Conservation (phyloP, 2,888 invertebrate genomes). For the Amorpha juglandis region DNA sequence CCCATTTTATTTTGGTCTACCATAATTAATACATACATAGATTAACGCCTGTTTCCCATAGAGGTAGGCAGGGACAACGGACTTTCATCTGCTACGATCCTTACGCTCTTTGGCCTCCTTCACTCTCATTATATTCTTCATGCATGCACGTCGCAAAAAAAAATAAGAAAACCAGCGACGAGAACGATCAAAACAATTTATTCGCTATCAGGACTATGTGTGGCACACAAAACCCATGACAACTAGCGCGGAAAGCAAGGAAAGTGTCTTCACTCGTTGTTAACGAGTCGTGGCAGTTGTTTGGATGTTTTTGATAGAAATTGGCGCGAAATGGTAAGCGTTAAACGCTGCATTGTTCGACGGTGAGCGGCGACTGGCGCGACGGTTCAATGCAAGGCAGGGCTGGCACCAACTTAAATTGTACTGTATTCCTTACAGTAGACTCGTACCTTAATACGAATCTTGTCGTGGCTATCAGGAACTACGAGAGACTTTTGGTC, state of each 20-base stretch:
- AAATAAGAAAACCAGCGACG: background rate
- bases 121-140: too few species aligned
- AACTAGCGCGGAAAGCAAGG: slow-evolving; percentile 52
- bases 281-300: slow-evolving; percentile 30
- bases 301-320: slow-evolving; percentile 39
- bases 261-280: slow-evolving; percentile 46
- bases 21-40: too few species aligned
- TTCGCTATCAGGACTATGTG: slow-evolving; percentile 16
- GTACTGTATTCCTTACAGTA: too few species aligned
- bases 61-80: too few species aligned
- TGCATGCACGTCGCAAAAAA: too few species aligned
- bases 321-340: slow-evolving; percentile 41
- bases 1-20: too few species aligned
- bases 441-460: too few species aligned
- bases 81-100: too few species aligned
- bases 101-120: too few species aligned
- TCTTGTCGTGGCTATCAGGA: too few species aligned
- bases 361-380: slow-evolving; percentile 41
- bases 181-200: background rate
- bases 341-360: slow-evolving; percentile 46
- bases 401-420: background rate
- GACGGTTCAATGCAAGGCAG: background rate
- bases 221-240: slow-evolving; percentile 35
- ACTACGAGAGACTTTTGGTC: too few species aligned
- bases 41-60: too few species aligned